Conservation (phyloP, 23 tunicate genomes). For the Phallusia fumigata region DNA sequence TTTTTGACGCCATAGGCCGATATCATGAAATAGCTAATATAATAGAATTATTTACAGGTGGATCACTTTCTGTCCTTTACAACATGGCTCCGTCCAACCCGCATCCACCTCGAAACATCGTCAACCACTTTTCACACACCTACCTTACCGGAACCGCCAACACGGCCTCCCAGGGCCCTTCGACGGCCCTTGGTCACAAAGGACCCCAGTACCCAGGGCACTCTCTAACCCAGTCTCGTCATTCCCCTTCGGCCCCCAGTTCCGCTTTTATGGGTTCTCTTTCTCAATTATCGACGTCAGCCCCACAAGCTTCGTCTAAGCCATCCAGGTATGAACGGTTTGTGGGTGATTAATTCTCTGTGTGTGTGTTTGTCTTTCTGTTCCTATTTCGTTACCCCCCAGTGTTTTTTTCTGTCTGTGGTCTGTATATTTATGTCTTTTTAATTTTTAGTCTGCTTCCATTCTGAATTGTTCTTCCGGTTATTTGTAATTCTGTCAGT, state of each 20-base stretch:
- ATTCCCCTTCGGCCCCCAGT: not conserved
- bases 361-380: no score
- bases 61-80: conserved; percentile 32
- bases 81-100: conserved; percentile 25
- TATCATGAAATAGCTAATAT: no score
- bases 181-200: conserved; percentile 66
- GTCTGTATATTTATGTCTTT: no score
- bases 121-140: conserved; percentile 38
- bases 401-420: no score
- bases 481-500: no score
- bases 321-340: conserved; percentile 4
- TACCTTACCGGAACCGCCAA: conserved; percentile 20
- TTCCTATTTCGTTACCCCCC: no score
- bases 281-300: not conserved
- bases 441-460: no score
- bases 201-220: conserved; percentile 30
- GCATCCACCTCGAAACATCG: conserved; percentile 26
- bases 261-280: conserved; percentile 20
- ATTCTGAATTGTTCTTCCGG: no score
- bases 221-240: conserved; percentile 8
- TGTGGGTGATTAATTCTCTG: no score
- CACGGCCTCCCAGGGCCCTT: conserved; percentile 59
- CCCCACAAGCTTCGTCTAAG: not conserved
- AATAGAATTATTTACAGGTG: conserved; percentile 19
- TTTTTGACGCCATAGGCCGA: no score